Conservation (phyloP, 2,797 vertebrate species). For the Gambusia yucatana region DNA sequence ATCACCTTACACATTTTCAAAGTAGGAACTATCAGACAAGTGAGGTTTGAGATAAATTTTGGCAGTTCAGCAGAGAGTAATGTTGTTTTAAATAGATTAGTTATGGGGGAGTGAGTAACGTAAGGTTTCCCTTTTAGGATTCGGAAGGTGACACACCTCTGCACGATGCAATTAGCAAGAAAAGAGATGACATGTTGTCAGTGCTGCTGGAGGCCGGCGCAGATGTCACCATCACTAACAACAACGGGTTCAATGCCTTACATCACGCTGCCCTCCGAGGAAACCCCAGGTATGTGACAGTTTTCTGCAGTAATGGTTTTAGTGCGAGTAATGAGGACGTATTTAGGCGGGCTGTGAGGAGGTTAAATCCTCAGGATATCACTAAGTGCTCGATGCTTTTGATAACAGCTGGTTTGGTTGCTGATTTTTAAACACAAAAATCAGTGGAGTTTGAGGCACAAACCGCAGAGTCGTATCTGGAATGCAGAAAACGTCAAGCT, state of each 20-base stretch:
- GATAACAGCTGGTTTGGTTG: conserved; percentile 7
- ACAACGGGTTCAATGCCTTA: conserved; percentile 98
- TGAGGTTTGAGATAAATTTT: not conserved
- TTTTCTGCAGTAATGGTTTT: not conserved
- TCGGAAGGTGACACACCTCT: conserved; percentile 99
- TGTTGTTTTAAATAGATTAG: conserved; percentile 4
- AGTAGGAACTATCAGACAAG: conserved; percentile 6
- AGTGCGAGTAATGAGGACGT: not conserved
- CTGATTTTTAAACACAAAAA: conserved; percentile 2
- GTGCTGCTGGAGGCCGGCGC: conserved; percentile 96
- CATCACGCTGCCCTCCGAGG: conserved; percentile 97
- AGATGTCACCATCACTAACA: conserved; percentile 99
- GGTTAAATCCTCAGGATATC: not conserved
- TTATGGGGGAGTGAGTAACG: conserved; percentile 30
- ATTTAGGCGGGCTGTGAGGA: conserved; percentile 35
- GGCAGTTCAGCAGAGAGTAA: not conserved
- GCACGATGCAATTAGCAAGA: conserved; percentile 99
- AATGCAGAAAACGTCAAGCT: not conserved
- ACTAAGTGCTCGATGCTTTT: not conserved
- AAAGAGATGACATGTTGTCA: conserved; percentile 97
- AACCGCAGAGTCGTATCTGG: not conserved
- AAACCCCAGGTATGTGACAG: conserved; percentile 91
- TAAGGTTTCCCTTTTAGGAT: conserved; percentile 81
- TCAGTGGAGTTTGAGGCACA: not conserved
- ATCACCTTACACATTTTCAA: not conserved